phyloP scores from a whole-genome alignment of 2,113 vertebrate genomes.

The Argyrosomus japonicus region DNA sequence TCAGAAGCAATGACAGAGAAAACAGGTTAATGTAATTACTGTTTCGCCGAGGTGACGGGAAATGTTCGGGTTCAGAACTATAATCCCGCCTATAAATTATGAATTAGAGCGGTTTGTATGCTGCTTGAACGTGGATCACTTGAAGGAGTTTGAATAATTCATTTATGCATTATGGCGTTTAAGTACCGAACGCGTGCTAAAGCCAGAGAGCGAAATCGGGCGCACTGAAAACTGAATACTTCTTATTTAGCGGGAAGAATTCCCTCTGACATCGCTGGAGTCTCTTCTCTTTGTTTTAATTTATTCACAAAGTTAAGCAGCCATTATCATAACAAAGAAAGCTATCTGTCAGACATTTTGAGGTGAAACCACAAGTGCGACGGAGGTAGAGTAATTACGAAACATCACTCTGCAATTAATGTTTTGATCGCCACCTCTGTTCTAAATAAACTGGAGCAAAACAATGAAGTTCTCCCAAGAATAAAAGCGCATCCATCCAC shows the following conservation, averaged over 20 bases:
- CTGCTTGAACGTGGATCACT: conserved; percentile 32
- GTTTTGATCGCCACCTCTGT: conserved; percentile 31
- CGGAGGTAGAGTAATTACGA: conserved; percentile 14
- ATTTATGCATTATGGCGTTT: conserved; percentile 14
- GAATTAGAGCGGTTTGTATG: conserved; percentile 18
- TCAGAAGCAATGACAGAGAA: conserved; percentile 16
- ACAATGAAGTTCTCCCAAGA: conserved; percentile 7
- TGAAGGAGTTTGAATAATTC: conserved; percentile 52
- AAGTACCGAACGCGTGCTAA: conserved; percentile 14
- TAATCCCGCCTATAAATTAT: conserved; percentile 31
- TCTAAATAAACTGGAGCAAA: conserved; percentile 7
- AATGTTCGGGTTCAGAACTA: conserved; percentile 15
- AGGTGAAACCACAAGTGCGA: neutral
- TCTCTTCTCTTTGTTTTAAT: conserved; percentile 8
- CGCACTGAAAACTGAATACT: neutral
- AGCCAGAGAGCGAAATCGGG: neutral
- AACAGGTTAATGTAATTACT: conserved; percentile 50
- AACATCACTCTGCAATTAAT: conserved; percentile 28
- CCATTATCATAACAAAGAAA: conserved; percentile 30
- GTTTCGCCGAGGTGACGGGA: conserved; percentile 8
- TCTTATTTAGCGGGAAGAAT: conserved; percentile 10
- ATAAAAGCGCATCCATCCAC: conserved; percentile 31
- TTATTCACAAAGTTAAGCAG: conserved; percentile 14
- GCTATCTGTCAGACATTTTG: neutral
- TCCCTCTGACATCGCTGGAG: neutral